These are phyloP conservation scores for Cataglyphis livida DNA, from an alignment of 2,888 invertebrate genomes.

Conservation along the genomic window DNA sequence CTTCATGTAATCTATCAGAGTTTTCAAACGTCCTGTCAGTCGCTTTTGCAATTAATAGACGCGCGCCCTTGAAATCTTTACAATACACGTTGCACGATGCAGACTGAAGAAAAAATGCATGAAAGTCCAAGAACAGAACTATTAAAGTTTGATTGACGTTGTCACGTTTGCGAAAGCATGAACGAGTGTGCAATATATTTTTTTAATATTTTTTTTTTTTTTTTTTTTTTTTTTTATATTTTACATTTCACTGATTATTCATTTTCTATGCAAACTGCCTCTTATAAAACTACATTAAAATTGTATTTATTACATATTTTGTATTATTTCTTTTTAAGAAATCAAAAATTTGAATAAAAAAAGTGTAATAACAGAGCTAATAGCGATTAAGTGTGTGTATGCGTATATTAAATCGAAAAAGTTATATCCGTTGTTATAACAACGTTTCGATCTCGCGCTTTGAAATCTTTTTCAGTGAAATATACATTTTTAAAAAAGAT, in stretches of 20 bases:
- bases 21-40: slow-evolving; percentile 5
- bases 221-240: background rate
- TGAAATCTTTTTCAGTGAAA: no score
- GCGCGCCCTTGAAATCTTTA: slow-evolving; percentile 29
- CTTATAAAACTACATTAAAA: background rate
- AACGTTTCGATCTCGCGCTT: no score
- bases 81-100: slow-evolving; percentile 5
- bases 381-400: no score
- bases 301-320: background rate
- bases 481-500: no score
- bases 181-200: background rate
- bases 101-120: background rate
- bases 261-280: background rate
- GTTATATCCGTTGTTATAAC: no score
- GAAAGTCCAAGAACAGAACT: background rate
- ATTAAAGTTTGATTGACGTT: slow-evolving; percentile 10
- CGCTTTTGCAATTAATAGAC: slow-evolving; percentile 24
- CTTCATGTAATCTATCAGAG: background rate
- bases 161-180: background rate
- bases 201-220: background rate
- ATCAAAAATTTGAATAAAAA: background rate
- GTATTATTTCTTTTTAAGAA: background rate
- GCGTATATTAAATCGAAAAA: no score
- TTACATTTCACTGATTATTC: background rate
- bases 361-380: no score